These are phyloP conservation scores for Eulemur macaco DNA, from an alignment of 2,113 vertebrate genomes.

Conservation along the genomic window DNA sequence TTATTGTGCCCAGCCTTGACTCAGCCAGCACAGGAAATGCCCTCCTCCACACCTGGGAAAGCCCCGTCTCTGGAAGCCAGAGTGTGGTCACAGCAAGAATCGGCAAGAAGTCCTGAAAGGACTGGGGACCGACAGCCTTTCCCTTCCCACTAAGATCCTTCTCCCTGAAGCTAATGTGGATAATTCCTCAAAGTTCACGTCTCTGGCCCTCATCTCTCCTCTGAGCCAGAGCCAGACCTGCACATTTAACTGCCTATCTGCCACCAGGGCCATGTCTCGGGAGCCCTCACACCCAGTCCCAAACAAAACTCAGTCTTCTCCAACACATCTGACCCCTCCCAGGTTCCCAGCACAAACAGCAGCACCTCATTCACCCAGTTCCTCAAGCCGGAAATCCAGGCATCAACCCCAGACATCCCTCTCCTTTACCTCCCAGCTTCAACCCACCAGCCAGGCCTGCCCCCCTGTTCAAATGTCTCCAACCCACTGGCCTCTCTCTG, in stretches of 20 bases:
- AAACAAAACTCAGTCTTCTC: neutral
- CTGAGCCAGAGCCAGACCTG: neutral
- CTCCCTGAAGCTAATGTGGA: neutral
- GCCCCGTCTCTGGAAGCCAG: neutral
- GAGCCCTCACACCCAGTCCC: neutral
- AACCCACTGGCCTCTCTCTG: neutral
- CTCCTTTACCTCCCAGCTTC: neutral
- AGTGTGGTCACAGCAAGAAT: neutral
- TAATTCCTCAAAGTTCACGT: neutral
- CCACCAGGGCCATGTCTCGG: no score
- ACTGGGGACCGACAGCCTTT: neutral
- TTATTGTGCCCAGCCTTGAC: neutral
- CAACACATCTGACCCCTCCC: neutral
- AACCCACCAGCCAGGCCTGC: neutral
- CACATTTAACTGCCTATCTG: neutral
- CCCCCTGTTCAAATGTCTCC: neutral
- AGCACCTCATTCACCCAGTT: accelerated
- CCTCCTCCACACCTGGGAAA: neutral
- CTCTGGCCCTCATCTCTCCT: neutral
- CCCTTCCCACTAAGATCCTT: neutral
- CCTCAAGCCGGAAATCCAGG: neutral
- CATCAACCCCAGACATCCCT: neutral
- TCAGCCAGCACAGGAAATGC: neutral
- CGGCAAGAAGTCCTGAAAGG: neutral
- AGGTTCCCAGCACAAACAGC: accelerated